Evolutionary conservation across 2,888 invertebrate genomes (phyloP), one percentile per base, ranked within the genome.

Genomic region (Trissolcus brochymenae): DNA sequence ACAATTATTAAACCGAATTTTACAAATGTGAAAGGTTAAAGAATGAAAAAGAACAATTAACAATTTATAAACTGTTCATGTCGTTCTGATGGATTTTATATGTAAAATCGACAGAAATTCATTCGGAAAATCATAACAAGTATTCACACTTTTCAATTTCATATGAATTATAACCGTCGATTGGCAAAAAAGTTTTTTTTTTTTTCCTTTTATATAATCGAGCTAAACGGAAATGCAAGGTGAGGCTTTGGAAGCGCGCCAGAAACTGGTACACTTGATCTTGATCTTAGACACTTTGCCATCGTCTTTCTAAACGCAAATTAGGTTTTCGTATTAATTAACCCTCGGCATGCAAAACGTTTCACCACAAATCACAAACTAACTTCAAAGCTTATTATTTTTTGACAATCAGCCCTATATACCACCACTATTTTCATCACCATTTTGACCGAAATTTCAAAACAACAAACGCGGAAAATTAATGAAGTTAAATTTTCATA

Each of bases 191-290:
- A 75, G 46, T 59, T 68, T 68, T 56, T 16, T 54, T 57, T 59
- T 65, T 62, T 56, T 16, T 54, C 25, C 41, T 2, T 54, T n/a
- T n/a, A n/a, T 49, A 51, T 54, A 59, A 64, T 54, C 35, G 35
- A 68, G 64, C 54, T 59, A 21, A 25, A 35, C 35, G 14, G 75
- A 68, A 75, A 75, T 75, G 75, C 43, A 54, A 68, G 75, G 57
- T 59, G 57, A 57, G 11, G 9, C 35, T 14, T 60, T 75, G 75
- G 75, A 75, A 75, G 16, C 35, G 35, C 9, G 68, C 75, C 68
- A 75, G 54, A 4, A 64, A 68, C 54, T 59, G 59, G 68, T 68
- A 64, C 64, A 68, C 68, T 64, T 64, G 64, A 75, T 75, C 60
- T 64, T 75, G 41, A 68, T 68, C 64, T 64, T 64, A 64, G 35